Percentiles rank a stretch among this genome's conserved stretches.
phyloP scores from a whole-genome alignment of 1,140 invertebrate genomes.

The Drosophila melanogaster region Release_6_plus_ISO1_MT NT_037436.4:10390001-10390500 shows the following conservation, averaged over 20 bases:
- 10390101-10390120: constrained; percentile 71
- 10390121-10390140: constrained; percentile 41
- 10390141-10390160: constrained; percentile 37
- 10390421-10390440: no score
- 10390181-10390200: constrained; percentile 60
- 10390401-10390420: no score
- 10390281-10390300: constrained; percentile 70
- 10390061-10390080: constrained; percentile 29
- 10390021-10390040: constrained; percentile 71
- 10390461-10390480: no score
- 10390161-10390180: constrained; percentile 25
- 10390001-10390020: constrained; percentile 49
- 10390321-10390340: constrained; percentile 45
- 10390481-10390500: no score
- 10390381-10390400: no score
- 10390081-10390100: constrained; percentile 34
- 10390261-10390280: constrained; percentile 82
- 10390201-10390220: constrained; percentile 52
- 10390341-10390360: neutral
- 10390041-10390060: constrained; percentile 66
- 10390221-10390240: constrained; percentile 40
- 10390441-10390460: no score
- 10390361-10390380: no score
- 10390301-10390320: constrained; percentile 15
- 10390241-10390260: constrained; percentile 44